Evolutionary conservation across 2,113 vertebrate species (phyloP), one percentile per base, ranked within the genome.

Genomic region (Bubo scandiacus): DNA sequence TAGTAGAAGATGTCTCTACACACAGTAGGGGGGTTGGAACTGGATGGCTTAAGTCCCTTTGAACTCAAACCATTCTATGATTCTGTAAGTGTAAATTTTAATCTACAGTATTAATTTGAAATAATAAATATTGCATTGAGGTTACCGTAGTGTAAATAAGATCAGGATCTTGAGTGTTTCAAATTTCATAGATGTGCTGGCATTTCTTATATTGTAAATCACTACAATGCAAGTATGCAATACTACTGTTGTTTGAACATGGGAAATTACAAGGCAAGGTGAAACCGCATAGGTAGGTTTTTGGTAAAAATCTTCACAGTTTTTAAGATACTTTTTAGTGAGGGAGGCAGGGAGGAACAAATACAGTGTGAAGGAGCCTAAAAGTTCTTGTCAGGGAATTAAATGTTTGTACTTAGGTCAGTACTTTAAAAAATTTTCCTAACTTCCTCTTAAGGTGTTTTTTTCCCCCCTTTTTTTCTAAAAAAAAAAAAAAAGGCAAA

Each of bases 191-290:
- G n/a, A 3, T 68, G 5, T 68, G 14, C 57, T 90, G 68, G 16
- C 11, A 22, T 81, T 88, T 86, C 43, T 63, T 72, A 32, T 43
- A 3, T 1, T 52, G 5, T 10, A 9, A 57, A 47, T 61, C 57
- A 51, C 22, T 84, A 1, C 14, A 30, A 0, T n/a, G 2, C 25
- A 43, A 85, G 4, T 27, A 5, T 27, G 43, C 58, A 62, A 11
- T 81, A 40, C 22, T 84, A n/a, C 32, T 74, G 5, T 15, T 88
- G 29, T 59, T 74, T 73, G 34, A 55, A 42, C 13, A 12, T n/a
- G 14, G n/a, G 55, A 45, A 59, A 38, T 63, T 40, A 38, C 3
- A 73, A 49, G 30, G 51, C 45, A n/a, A 47, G 15, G 16, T 62
- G 26, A 38, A 78, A 61, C 81, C 16, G 2, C 0, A 0, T 12